Conservation (phyloP, 2,888 invertebrate genomes). For the Furcula furcula region DNA sequence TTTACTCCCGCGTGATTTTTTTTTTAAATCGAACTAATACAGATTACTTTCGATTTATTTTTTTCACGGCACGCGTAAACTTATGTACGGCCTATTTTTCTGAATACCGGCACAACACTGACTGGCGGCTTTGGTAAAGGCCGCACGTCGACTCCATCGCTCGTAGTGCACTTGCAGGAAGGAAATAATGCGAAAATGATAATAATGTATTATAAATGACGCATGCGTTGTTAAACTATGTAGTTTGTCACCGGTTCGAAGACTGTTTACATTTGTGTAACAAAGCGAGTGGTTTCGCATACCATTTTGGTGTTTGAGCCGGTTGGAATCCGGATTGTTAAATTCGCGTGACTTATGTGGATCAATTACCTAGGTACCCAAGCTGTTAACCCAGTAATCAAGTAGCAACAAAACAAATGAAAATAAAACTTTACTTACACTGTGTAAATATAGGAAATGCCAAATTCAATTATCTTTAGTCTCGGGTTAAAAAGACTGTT, state of each 20-base stretch:
- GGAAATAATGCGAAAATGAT: conserved; percentile 38
- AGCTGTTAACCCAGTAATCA: neutral
- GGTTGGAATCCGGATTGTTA: neutral
- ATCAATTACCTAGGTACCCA: neutral
- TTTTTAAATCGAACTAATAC: conserved; percentile 36
- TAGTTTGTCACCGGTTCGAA: conserved; percentile 20
- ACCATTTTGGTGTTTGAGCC: neutral
- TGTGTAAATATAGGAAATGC: no score
- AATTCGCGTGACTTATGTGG: neutral
- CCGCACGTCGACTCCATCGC: conserved; percentile 22
- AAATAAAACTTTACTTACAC: no score
- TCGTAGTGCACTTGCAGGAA: conserved; percentile 40
- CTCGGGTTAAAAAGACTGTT: no score
- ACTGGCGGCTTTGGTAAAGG: conserved; percentile 31
- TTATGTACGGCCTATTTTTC: conserved; percentile 62
- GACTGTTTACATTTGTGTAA: conserved; percentile 15
- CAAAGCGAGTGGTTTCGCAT: neutral
- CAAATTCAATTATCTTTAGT: no score
- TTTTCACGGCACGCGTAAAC: conserved; percentile 48
- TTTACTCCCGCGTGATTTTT: conserved; percentile 13
- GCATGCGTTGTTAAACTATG: conserved; percentile 34
- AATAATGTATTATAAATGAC: conserved; percentile 26
- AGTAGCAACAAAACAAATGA: no score
- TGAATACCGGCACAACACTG: conserved; percentile 58
- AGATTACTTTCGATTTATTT: conserved; percentile 47